A percentile compares a stretch with the other conserved stretches of the same genome.
phyloP scores from a whole-genome alignment of 1,140 invertebrate species.

The Ceratina japonica region DNA sequence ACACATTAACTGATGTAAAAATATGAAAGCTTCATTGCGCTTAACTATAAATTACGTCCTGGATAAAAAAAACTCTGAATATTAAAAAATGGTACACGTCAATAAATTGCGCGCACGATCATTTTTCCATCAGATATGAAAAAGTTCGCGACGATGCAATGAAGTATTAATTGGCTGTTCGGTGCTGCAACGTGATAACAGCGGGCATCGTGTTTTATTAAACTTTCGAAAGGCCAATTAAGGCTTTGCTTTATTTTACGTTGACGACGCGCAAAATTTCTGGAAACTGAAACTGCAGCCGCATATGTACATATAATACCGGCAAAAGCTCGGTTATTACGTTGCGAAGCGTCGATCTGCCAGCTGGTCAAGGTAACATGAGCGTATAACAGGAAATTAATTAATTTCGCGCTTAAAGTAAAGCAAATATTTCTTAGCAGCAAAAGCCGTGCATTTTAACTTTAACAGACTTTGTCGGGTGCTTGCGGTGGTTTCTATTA shows the following conservation, averaged over 20 bases:
- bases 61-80: not conserved
- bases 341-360: not conserved
- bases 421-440: constrained; percentile 25
- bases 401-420: constrained; percentile 6
- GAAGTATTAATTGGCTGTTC: not conserved
- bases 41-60: too few species aligned
- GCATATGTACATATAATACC: too few species aligned
- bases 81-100: not conserved
- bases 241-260: not conserved
- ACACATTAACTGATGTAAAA: too few species aligned
- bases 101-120: not conserved
- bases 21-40: too few species aligned
- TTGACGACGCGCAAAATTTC: not conserved
- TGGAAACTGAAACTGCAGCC: not conserved
- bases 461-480: constrained; percentile 7
- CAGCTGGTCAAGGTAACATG: too few species aligned
- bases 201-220: not conserved
- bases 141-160: not conserved
- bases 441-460: not conserved
- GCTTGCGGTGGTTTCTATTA: constrained; percentile 18
- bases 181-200: not conserved
- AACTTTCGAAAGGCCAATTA: not conserved
- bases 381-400: constrained; percentile 14
- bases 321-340: not conserved
- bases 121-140: not conserved